Conservation (phyloP, 92 coral and sea anemone species). For the Diadumene lineata region DNA sequence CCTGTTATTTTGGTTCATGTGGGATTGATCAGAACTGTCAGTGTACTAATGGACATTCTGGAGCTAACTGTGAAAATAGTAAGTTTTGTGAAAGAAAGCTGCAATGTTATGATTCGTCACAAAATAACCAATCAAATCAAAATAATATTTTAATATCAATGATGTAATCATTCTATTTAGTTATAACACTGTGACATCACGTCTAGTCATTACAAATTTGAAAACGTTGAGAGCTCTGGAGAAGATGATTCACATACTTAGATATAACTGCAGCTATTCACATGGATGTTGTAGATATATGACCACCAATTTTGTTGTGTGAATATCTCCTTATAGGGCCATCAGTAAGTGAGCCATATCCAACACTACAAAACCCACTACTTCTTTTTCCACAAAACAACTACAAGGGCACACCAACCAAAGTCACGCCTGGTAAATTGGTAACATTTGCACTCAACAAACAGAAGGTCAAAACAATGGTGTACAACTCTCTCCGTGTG, state of each 20-base stretch:
- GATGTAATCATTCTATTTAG: too few relatives aligned
- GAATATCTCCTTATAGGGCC: conserved; percentile 84
- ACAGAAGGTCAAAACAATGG: conserved; percentile 58
- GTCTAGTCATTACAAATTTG: too few relatives aligned
- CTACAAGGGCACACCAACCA: conserved; percentile 73
- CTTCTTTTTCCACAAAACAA: conserved; percentile 75
- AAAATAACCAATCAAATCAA: not conserved
- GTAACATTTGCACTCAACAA: conserved; percentile 78
- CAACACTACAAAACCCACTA: conserved; percentile 76
- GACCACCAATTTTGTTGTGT: too few relatives aligned
- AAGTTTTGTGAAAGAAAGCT: conserved; percentile 2
- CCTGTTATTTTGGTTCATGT: conserved; percentile 97
- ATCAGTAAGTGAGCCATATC: conserved; percentile 39
- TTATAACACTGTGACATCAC: too few relatives aligned
- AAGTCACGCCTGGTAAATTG: conserved; percentile 61
- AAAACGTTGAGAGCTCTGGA: too few relatives aligned
- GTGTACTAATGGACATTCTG: conserved; percentile 90
- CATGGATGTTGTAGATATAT: too few relatives aligned
- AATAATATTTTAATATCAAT: too few relatives aligned
- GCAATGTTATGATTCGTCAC: not conserved
- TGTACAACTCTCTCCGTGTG: conserved; percentile 77
- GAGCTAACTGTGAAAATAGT: conserved; percentile 78
- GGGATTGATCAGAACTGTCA: conserved; percentile 85
- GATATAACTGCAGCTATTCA: too few relatives aligned
- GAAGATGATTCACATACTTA: too few relatives aligned